Evolutionary conservation across 2,797 vertebrate species (phyloP).

Genomic region (Hylomyscus alleni): DNA sequence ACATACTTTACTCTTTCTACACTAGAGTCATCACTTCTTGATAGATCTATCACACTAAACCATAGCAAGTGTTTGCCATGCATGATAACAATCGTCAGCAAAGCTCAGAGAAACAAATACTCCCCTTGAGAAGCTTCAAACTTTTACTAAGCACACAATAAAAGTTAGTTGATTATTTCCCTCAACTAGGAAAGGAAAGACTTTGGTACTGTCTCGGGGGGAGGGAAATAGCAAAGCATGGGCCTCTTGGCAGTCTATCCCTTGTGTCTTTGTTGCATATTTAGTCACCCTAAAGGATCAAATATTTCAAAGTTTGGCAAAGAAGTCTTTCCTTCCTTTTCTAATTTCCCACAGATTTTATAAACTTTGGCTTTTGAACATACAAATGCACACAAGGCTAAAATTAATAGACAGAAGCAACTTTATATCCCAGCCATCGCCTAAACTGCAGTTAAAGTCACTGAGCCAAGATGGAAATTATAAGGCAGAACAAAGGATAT

Average conservation of each 20-base stretch:
- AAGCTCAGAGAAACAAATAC: slow-evolving; percentile 58
- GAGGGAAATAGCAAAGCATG: not conserved
- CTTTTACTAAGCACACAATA: not conserved
- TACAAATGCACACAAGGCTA: slow-evolving; percentile 51
- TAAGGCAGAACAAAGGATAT: slow-evolving; percentile 62
- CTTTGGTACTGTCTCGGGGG: not conserved
- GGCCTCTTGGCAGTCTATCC: not conserved
- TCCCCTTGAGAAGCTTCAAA: slow-evolving; percentile 45
- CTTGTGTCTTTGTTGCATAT: slow-evolving; percentile 9
- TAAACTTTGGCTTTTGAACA: slow-evolving; percentile 70
- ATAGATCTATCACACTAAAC: not conserved
- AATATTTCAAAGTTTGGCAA: slow-evolving; percentile 60
- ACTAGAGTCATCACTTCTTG: not conserved
- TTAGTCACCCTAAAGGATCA: slow-evolving; percentile 53
- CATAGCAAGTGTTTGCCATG: not conserved
- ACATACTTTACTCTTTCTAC: not conserved
- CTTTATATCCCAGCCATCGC: slow-evolving; percentile 55
- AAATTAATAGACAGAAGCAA: slow-evolving; percentile 74
- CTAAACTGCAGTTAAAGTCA: slow-evolving; percentile 46
- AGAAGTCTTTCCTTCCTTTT: slow-evolving; percentile 70
- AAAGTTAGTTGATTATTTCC: slow-evolving; percentile 65
- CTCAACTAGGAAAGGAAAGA: slow-evolving; percentile 1
- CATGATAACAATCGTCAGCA: not conserved
- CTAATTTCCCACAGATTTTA: slow-evolving; percentile 65
- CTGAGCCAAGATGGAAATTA: slow-evolving; percentile 50